These are phyloP conservation scores for Spheniscus mendiculus DNA, from an alignment of 2,113 vertebrate species.

Conservation along the genomic window DNA sequence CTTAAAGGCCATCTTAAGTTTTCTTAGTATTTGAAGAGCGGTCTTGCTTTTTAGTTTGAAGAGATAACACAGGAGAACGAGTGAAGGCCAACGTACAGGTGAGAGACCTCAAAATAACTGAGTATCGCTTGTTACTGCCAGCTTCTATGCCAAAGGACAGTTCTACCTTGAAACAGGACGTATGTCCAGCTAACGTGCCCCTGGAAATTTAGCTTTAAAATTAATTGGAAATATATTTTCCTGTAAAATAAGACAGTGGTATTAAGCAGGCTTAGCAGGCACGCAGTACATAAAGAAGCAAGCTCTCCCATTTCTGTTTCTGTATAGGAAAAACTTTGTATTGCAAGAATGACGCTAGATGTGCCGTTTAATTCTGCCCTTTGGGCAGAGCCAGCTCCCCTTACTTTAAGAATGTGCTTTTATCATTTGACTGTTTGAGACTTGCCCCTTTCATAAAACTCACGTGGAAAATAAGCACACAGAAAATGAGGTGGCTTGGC, in stretches of 20 bases:
- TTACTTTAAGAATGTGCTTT: not conserved
- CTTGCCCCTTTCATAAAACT: not conserved
- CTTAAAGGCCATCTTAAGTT: not conserved
- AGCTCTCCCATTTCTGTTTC: slow-evolving; percentile 4
- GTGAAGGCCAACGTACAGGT: not conserved
- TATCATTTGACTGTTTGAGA: not conserved
- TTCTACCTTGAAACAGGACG: not conserved
- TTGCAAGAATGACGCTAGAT: not conserved
- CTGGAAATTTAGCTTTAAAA: slow-evolving; percentile 27
- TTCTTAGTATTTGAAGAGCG: not conserved
- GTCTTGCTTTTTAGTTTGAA: not conserved
- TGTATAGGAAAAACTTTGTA: not conserved
- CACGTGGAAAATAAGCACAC: not conserved
- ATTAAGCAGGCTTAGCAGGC: not conserved
- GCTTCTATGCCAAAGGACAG: not conserved
- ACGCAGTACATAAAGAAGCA: not conserved
- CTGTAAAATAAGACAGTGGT: not conserved
- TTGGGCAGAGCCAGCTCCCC: not conserved
- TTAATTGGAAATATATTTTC: not conserved
- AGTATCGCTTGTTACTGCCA: not conserved
- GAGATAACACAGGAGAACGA: not conserved
- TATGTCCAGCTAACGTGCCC: not conserved
- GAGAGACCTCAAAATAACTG: not conserved
- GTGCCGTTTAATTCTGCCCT: not conserved
- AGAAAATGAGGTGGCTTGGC: not conserved